Evolutionary conservation across 2,888 invertebrate genomes (phyloP), one percentile per base, ranked within the genome.

Genomic region (Silvanus unidentatus): DNA sequence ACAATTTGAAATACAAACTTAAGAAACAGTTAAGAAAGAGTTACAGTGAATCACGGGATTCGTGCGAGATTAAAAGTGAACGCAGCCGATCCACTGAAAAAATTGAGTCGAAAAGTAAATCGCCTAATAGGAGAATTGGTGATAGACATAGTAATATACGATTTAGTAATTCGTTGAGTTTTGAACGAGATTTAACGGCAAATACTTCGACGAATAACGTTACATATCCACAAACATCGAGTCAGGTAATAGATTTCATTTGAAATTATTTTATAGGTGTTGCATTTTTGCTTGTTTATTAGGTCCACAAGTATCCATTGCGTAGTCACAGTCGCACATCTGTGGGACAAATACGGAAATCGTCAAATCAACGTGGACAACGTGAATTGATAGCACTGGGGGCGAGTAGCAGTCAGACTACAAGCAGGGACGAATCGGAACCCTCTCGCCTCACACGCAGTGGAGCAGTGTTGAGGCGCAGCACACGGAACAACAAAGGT

Each of bases 371-470:
- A 45, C 48, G 55, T 27, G 54, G 57, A 46, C 56, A 56, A 51
- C 47, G 58, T 45, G 60, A 71, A 59, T 73, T 75, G 66, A 74
- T 72, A 66, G 73, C 75, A 67, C 79, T 78, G 74, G 75, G 77
- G 74, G 76, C 77, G 67, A 59, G 71, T 69, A 60, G 71, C 64
- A 63, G 75, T 57, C 65, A 51, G 58, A 63, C 57, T 32, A 54
- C 52, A 39, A 55, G 66, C 42, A 53, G 55, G 50, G 54, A 54
- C 51, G 53, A 53, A 39, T 51, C 65, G 49, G 77, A 78, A 70
- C 76, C 76, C 64, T 62, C 68, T 48, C 77, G 78, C 61, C 77
- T 78, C 70, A 75, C 77, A 64, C 77, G 70, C 48, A 70, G 70
- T 59, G 72, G 70, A 53, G 69, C 71, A 57, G 71, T 71, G 60